Conservation (phyloP, 2,888 invertebrate species). For the Ditylenchus weischeri region DNA sequence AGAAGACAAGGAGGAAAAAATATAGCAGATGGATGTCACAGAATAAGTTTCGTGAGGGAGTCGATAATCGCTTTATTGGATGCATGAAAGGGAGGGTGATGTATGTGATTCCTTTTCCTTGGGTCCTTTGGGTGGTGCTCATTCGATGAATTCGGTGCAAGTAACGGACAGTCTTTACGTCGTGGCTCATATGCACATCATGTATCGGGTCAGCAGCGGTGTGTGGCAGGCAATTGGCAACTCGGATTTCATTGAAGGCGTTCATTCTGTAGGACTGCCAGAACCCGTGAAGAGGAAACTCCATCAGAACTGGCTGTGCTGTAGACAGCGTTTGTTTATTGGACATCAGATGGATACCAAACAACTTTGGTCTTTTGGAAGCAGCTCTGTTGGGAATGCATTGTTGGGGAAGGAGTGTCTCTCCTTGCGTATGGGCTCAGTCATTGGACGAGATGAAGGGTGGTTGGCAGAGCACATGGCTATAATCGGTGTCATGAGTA, state of each 20-base stretch:
- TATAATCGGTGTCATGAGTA: constrained; percentile 62
- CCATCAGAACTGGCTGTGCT: constrained; percentile 77
- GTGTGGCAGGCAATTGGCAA: constrained; percentile 60
- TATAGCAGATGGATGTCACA: constrained; percentile 75
- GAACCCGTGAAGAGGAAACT: constrained; percentile 64
- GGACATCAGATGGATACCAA: constrained; percentile 77
- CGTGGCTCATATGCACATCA: constrained; percentile 90
- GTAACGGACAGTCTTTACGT: constrained; percentile 85
- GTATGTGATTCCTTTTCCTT: constrained; percentile 96
- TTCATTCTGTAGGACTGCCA: constrained; percentile 88
- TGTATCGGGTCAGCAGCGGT: constrained; percentile 82
- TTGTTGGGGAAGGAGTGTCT: constrained; percentile 94
- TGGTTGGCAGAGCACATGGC: constrained; percentile 99
- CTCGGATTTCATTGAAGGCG: constrained; percentile 75
- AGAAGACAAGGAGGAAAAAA: too few relatives aligned
- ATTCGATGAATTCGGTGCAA: constrained; percentile 91
- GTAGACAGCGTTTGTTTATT: constrained; percentile 85
- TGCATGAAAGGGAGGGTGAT: constrained; percentile 74
- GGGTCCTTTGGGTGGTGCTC: constrained; percentile 90
- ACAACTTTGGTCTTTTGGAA: constrained; percentile 82
- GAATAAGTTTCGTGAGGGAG: constrained; percentile 74
- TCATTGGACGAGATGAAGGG: constrained; percentile 85
- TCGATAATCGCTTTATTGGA: constrained; percentile 72
- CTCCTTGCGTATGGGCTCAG: constrained; percentile 87
- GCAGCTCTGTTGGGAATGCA: constrained; percentile 68